Conservation (phyloP, 2,888 invertebrate species). For the Meta bourneti region DNA sequence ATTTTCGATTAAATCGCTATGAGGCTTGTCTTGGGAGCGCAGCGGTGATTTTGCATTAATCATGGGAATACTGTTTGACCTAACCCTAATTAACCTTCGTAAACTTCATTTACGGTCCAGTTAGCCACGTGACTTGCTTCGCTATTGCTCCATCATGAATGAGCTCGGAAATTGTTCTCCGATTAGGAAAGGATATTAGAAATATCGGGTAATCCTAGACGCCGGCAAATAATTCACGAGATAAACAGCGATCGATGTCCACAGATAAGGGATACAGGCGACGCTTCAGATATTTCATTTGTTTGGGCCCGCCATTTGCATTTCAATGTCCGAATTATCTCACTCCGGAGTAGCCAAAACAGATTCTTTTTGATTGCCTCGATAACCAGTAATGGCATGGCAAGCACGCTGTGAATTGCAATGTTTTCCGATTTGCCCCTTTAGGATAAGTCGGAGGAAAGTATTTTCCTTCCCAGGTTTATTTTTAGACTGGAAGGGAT, state of each 20-base stretch:
- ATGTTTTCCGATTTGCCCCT: constrained; percentile 33
- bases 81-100: constrained; percentile 62
- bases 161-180: constrained; percentile 42
- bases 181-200: constrained; percentile 63
- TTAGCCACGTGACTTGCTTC: constrained; percentile 46
- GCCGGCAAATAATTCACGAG: constrained; percentile 56
- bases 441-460: constrained; percentile 19
- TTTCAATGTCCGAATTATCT: constrained; percentile 64
- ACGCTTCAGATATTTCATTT: constrained; percentile 48
- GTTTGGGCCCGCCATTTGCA: constrained; percentile 56
- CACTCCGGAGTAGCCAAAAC: constrained; percentile 51
- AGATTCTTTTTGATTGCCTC: constrained; percentile 56
- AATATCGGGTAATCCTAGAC: constrained; percentile 62
- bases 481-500: not conserved
- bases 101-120: constrained; percentile 62
- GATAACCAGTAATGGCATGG: constrained; percentile 58
- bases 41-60: constrained; percentile 65
- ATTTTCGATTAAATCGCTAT: constrained; percentile 63
- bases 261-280: constrained; percentile 53
- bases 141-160: constrained; percentile 43
- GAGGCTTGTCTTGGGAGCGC: constrained; percentile 43
- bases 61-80: constrained; percentile 63
- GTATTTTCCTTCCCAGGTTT: constrained; percentile 1
- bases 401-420: constrained; percentile 27
- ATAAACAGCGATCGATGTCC: constrained; percentile 59